A percentile compares a stretch with the other conserved stretches of the same genome.
Evolutionary conservation across 2,888 invertebrate species (phyloP).

Genomic region (Oscheius sp.): DNA sequence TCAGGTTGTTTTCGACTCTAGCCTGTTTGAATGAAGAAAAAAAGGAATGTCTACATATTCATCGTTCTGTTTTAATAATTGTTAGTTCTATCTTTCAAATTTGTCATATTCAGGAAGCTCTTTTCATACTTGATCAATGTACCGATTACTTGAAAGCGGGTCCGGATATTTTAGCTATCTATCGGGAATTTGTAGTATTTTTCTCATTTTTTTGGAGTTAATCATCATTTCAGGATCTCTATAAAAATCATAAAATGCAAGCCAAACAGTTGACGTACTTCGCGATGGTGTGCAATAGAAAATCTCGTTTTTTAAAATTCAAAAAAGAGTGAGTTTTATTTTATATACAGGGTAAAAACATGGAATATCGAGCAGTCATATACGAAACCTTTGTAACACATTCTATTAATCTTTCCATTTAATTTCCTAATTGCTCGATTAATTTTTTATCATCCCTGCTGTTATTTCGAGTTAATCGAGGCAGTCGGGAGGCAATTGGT

Average conservation of each 20-base stretch:
- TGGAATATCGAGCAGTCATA: too few species aligned
- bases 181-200: conserved; percentile 14
- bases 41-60: background rate
- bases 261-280: conserved; percentile 23
- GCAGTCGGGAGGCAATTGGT: too few species aligned
- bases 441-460: too few species aligned
- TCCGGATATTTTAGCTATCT: background rate
- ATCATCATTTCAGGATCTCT: background rate
- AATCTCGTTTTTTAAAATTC: conserved; percentile 2
- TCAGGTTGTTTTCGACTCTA: conserved; percentile 6
- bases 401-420: too few species aligned
- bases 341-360: background rate
- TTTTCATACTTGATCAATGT: background rate
- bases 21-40: conserved; percentile 3
- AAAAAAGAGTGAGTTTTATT: conserved; percentile 5
- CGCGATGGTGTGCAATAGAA: conserved; percentile 9
- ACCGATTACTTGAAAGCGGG: background rate
- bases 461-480: too few species aligned
- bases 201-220: background rate
- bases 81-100: background rate
- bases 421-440: too few species aligned
- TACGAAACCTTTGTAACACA: too few species aligned
- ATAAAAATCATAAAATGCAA: background rate
- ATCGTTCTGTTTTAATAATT: background rate
- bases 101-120: background rate